These are phyloP conservation scores for Accipiter virgatus DNA, from an alignment of 2,113 vertebrate species.

Conservation along the genomic window DNA sequence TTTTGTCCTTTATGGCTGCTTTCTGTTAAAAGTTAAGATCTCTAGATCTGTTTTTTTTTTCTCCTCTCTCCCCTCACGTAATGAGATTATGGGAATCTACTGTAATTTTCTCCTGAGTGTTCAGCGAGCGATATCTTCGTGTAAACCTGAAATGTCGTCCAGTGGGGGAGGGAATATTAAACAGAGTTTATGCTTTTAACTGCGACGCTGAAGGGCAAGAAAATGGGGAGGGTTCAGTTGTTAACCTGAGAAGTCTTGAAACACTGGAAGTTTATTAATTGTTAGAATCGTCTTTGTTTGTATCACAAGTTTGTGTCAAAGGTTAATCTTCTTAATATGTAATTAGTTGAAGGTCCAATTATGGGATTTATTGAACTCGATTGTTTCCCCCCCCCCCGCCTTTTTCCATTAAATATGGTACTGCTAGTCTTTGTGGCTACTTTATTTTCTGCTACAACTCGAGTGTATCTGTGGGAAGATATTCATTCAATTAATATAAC, in stretches of 20 bases:
- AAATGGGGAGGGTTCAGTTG: not conserved
- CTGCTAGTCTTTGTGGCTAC: not conserved
- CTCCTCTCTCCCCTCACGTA: fast-evolving
- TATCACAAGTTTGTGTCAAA: conserved; percentile 55
- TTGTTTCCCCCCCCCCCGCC: not conserved
- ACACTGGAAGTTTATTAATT: conserved; percentile 36
- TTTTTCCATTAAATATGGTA: not conserved
- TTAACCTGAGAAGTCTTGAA: conserved; percentile 8
- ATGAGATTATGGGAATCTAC: not conserved
- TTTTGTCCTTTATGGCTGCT: not conserved
- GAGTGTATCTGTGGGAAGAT: not conserved
- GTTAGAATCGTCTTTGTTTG: conserved; percentile 21
- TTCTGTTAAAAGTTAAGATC: not conserved
- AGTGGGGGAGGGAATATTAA: not conserved
- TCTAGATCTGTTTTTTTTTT: not conserved
- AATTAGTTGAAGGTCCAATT: conserved; percentile 52
- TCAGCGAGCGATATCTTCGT: not conserved
- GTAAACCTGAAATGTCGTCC: not conserved
- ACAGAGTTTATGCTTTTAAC: not conserved
- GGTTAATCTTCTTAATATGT: conserved; percentile 53
- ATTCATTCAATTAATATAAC: not conserved
- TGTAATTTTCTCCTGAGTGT: not conserved
- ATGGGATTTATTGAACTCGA: conserved; percentile 30
- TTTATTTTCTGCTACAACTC: not conserved
- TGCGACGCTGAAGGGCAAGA: not conserved